Base-by-base conservation (phyloP, 2,113 vertebrate genomes). In the Chaetodon trifascialis region DNA sequence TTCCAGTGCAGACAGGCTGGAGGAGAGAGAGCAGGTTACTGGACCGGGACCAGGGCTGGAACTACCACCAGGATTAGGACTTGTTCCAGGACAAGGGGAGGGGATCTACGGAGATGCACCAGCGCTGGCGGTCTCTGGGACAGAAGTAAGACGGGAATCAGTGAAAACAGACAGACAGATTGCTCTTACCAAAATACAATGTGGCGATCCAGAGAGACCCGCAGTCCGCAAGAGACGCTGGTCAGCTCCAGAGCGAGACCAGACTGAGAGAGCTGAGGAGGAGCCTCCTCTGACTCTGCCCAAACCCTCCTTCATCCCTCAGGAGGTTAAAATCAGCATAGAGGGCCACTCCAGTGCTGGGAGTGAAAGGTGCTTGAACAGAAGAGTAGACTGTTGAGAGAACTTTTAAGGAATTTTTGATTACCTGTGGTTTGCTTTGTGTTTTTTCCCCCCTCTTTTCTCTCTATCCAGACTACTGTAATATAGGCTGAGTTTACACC, bases 291-390 rank as follows among this genome's bases (percentile, higher is more conserved):
- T 96, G 94, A 97, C 96, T 96, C 97, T 99, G 92, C 98, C 98
- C 82, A 98, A 97, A 94, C 97, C 97, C 94, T 97, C 97, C 91
- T 98, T 99, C 92, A 97, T 99, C 94, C 97, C 98, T 94, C 98
- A 99, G 95, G 98, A 99, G 96, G 96, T 99, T 89, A 99, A 99
- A 95, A 97, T 99, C 95, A 98, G 96, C 96, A 99, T 99, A 78
- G 98, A 99, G 96, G 98, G 98, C 92, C 96, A 97, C 91, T 99
- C 98, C 85, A 99, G 97, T 12, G 93, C 97, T 89, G 98, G 98
- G 92, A 97, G 96, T 93, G 98, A 95, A 96, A 86, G 93, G 93
- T 89, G 80, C 64, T 85, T 86, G 79, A 83, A 79, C 71, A 82
- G 77, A 88, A 88, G 77, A 85, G 75, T 79, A 77, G 87, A 92